Evolutionary conservation across 2,797 vertebrate genomes (phyloP), one percentile per base, ranked within the genome.

Genomic region (Diceros bicornis): DNA sequence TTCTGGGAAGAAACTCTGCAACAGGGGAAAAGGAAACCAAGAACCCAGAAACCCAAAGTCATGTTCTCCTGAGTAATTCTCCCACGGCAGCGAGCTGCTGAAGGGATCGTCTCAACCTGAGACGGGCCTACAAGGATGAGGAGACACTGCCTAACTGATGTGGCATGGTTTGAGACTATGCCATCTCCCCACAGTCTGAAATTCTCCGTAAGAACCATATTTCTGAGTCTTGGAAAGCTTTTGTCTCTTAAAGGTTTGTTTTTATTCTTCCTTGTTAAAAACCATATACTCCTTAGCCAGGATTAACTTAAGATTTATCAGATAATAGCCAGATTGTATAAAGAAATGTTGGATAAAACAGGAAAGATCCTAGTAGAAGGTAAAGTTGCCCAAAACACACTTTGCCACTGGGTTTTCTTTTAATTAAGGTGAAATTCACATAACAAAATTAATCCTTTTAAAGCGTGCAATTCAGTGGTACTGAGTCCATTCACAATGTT

Each of bases 11-110:
- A 92, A 91, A 55, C 14, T 64, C 34, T 47, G 6, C 0, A 61
- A 88, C 59, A 79, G 27, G 14, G 23, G 32, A 41, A 92, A 69
- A 83, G 34, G 59, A 89, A 89, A 78, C 69, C 89, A 84, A 88
- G 75, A 96, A 75, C 59, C 52, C 79, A 83, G 86, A 93, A 47
- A 50, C 81, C 71, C 47, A 21, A 85, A 59, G 27, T 81, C 57
- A 4, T 50, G 5, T 89, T 93, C 90, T 92, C 71, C 72, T 96
- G 78, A 87, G 27, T 79, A 79, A 64, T 72, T 82, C 84, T 88
- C 41, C 86, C 37, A 7, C 2, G 21, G 34, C 44, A 93, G 72
- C 83, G 32, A n/a, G 41, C 68, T 66, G n/a, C 68, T 21, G 57
- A 27, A 27, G 55, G 11, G 20, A 37, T 32, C 50, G 32, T n/a